phyloP scores from a whole-genome alignment of 2,113 vertebrate genomes.

The Oryzias celebensis region DNA sequence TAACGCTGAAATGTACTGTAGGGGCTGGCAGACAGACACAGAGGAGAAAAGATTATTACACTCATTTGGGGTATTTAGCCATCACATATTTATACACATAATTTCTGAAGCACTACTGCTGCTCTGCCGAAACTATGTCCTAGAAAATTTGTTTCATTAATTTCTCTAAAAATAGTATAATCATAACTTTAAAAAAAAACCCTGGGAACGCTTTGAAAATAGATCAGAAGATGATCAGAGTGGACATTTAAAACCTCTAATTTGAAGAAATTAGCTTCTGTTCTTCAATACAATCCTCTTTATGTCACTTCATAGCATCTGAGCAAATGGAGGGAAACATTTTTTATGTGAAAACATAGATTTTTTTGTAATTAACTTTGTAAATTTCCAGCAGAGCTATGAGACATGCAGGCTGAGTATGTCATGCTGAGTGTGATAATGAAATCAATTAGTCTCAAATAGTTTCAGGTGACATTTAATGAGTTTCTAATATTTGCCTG shows the following conservation, averaged over 20 bases:
- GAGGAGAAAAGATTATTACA: constrained; percentile 33
- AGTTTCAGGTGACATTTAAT: constrained; percentile 83
- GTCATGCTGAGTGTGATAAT: constrained; percentile 75
- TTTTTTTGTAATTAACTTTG: constrained; percentile 79
- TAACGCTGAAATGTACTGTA: neutral
- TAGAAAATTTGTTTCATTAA: too few relatives aligned
- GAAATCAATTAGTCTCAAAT: constrained; percentile 81
- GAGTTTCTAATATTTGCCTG: constrained; percentile 76
- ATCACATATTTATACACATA: constrained; percentile 33
- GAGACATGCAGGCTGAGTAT: constrained; percentile 50
- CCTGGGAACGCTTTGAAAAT: too few relatives aligned
- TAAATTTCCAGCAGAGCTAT: constrained; percentile 76
- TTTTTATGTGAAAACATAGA: constrained; percentile 63
- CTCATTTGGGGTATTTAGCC: constrained; percentile 27
- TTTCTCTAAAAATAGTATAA: too few relatives aligned
- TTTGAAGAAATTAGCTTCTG: neutral
- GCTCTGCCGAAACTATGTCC: too few relatives aligned
- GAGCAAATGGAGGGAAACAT: constrained; percentile 12
- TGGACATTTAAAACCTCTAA: too few relatives aligned
- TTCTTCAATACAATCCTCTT: constrained; percentile 7
- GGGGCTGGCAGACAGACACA: constrained; percentile 11
- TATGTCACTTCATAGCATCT: constrained; percentile 16
- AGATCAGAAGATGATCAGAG: too few relatives aligned
- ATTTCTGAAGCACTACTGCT: too few relatives aligned
- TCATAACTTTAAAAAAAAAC: too few relatives aligned